These are phyloP conservation scores for Condylura cristata DNA, from an alignment of 2,113 vertebrate species.

Conservation along the genomic window DNA sequence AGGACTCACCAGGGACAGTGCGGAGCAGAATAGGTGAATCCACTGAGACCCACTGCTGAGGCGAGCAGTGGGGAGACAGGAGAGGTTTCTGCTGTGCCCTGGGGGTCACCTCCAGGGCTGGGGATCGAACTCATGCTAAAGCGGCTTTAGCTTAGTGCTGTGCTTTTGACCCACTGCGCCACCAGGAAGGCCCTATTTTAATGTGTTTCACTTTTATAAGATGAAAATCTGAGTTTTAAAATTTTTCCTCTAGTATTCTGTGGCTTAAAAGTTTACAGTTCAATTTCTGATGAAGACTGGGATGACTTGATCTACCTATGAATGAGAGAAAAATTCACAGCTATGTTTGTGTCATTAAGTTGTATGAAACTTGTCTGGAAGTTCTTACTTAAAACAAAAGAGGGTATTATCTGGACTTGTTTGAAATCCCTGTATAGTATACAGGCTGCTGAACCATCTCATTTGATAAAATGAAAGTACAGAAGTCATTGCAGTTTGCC, in stretches of 20 bases:
- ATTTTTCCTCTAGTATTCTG: not conserved
- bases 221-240: not conserved
- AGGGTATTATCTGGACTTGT: not conserved
- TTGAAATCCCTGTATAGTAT: not conserved
- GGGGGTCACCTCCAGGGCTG: too few species aligned
- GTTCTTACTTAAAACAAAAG: not conserved
- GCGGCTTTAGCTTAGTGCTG: too few species aligned
- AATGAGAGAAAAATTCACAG: not conserved
- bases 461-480: not conserved
- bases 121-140: too few species aligned
- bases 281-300: constrained; percentile 14
- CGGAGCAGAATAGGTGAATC: too few species aligned
- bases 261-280: not conserved
- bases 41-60: too few species aligned
- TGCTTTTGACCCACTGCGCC: too few species aligned
- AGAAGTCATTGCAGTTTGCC: not conserved
- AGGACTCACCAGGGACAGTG: too few species aligned
- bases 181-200: not conserved
- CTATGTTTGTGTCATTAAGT: not conserved
- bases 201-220: not conserved
- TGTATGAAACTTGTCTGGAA: not conserved
- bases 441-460: not conserved
- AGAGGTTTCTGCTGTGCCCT: too few species aligned
- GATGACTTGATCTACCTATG: not conserved
- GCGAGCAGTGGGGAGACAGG: too few species aligned